Evolutionary conservation across 2,797 vertebrate species (phyloP), one percentile per base, ranked within the genome.

Genomic region (Petrocephalus sullivani): DNA sequence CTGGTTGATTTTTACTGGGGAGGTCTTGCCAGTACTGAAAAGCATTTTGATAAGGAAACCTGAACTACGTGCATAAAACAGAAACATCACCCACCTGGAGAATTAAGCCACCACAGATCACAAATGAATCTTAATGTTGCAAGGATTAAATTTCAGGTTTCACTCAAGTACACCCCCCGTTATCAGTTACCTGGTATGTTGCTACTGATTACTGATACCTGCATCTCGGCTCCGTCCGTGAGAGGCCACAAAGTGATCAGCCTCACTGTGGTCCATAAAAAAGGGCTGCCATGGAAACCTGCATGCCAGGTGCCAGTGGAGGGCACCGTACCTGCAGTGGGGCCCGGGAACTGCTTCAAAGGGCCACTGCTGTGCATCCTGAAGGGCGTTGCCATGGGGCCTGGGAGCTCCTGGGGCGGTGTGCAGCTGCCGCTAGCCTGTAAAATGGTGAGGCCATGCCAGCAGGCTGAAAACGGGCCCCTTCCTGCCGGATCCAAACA

Each of bases 241-340:
- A 6, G 21, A 37, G 53, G 51, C 28, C 19, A 75, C 49, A 46
- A n/a, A 23, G 87, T 23, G 71, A 14, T 10, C 54, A 10, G 14
- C 23, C 14, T 9, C 37, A 81, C 75, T 6, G 88, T 89, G 89
- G 60, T 83, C 87, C 85, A 82, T 16, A 84, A 85, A 56, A 41
- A 12, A 71, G 85, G 86, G 86, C 86, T 88, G 64, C 89, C 88
- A 88, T 54, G 16, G 90, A 87, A 60, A 57, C 3, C 46, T 57
- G 88, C 85, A 56, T 89, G 89, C 88, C 91, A 88, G 90, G 89
- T 90, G 90, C 90, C 89, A 83, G 85, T 64, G 88, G 49, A 83
- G 46, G 37, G 89, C 2, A 51, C 82, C 10, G 4, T 28, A 21
- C 82, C 82, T 28, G 51, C 6, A 85, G 53, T 9, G 21, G 51